Evolutionary conservation across 1,140 invertebrate species (phyloP).

Genomic region (Micrasema minimum): DNA sequence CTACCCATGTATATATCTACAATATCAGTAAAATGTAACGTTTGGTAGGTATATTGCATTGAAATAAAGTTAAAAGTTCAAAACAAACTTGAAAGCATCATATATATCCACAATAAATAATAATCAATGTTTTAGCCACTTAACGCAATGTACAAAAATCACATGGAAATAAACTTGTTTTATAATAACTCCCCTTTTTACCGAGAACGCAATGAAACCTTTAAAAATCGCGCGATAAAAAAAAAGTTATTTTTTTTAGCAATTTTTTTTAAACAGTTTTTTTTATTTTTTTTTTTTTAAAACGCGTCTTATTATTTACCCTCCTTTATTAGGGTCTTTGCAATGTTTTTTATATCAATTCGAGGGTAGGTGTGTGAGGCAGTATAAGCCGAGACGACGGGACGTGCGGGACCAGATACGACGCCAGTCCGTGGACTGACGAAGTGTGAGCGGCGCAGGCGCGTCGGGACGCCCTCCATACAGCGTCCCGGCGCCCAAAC

Average conservation of each 20-base stretch:
- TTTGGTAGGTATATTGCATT: too few relatives aligned
- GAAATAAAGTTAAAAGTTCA: too few relatives aligned
- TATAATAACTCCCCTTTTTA: constrained; percentile 19
- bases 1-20: too few relatives aligned
- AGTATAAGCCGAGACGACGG: background rate
- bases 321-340: constrained; percentile 2
- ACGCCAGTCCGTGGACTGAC: constrained; percentile 24
- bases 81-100: too few relatives aligned
- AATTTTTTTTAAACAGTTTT: background rate
- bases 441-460: constrained; percentile 26
- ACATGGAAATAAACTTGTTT: too few relatives aligned
- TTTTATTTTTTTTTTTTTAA: too few relatives aligned
- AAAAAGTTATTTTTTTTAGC: background rate
- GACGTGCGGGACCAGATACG: constrained; percentile 19
- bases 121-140: too few relatives aligned
- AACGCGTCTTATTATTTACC: too few relatives aligned
- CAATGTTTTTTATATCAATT: constrained; percentile 29
- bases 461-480: constrained; percentile 30
- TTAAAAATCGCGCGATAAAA: background rate
- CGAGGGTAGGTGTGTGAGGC: constrained; percentile 27
- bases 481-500: constrained; percentile 3
- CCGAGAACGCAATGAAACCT: background rate
- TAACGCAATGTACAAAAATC: too few relatives aligned
- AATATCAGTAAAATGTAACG: too few relatives aligned
- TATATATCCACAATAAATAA: too few relatives aligned